Base-by-base conservation (phyloP, 2,888 invertebrate species). In the Philereme transversata region DNA sequence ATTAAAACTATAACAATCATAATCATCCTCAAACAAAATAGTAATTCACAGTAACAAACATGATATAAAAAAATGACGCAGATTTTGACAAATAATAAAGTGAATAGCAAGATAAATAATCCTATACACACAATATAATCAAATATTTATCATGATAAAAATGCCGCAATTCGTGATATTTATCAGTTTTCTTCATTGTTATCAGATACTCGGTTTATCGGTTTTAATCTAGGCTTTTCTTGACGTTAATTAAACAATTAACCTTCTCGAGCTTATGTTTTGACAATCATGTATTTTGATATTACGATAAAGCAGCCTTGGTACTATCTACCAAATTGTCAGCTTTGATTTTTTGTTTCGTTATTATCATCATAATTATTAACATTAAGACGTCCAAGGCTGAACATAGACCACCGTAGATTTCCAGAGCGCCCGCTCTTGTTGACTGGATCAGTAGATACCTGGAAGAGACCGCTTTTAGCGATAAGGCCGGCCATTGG, bases 131-230 rank as follows among this genome's bases (percentile, higher is more conserved):
- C 50, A 56, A 62, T 58, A 46, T 45, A 5, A 6, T 47, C 38
- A 61, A 60, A 63, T 53, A 43, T 61, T 57, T 5, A 53, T 56
- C 40, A 22, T 65, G 77, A 82, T 78, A 81, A 83, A 80, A 82
- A 80, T 78, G 71, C 76, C 65, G 80, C 81, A 83, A 67, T 73
- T 53, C 50, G 60, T 9, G 38, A 8, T 53, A 65, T 65, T 73
- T 78, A 82, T 79, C 78, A 73, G 67, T 67, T 71, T 72, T 68
- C 73, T 69, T 70, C 68, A 71, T 49, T 64, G 60, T 49, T 82
- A 78, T 81, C 76, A 69, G 43, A 6, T 22, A 11, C 33, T n/a
- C 38, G 9, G 10, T 55, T 71, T 75, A 76, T 77, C 77, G 62
- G 54, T 62, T 60, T 22, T 64, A 65, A 71, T 71, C 64, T 64